Percentiles rank a stretch among this genome's conserved stretches.
These are phyloP conservation scores for Pteronura brasiliensis DNA, from an alignment of 2,113 vertebrate genomes.

Conservation along the genomic window DNA sequence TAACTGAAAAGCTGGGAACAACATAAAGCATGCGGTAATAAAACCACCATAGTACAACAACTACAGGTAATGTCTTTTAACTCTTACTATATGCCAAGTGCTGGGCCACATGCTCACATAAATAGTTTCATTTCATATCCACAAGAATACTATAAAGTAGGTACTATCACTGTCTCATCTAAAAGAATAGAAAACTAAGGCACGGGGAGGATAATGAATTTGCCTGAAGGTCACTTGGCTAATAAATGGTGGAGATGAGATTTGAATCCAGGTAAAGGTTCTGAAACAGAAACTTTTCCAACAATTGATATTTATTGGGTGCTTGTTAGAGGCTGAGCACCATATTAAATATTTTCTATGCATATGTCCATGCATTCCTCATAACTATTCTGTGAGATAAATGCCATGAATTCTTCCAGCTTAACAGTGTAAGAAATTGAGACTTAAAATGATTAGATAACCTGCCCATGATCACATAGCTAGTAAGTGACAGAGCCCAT, in stretches of 20 bases:
- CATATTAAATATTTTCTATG: background rate
- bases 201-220: background rate
- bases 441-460: background rate
- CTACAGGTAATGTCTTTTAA: background rate
- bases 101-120: background rate
- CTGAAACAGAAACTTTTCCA: background rate
- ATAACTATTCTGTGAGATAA: background rate
- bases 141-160: background rate
- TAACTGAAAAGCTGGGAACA: background rate
- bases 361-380: background rate
- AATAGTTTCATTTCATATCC: background rate
- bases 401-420: background rate
- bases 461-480: background rate
- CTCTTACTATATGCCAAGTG: background rate
- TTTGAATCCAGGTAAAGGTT: background rate
- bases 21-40: background rate
- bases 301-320: background rate
- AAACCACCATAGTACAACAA: background rate
- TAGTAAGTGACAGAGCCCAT: background rate
- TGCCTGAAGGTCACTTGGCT: background rate
- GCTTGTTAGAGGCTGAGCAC: background rate
- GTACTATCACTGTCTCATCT: background rate
- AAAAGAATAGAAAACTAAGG: background rate
- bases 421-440: background rate
- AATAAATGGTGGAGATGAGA: background rate